Conservation (phyloP, 2,888 invertebrate genomes). For the Drosophila imparisetae region DNA sequence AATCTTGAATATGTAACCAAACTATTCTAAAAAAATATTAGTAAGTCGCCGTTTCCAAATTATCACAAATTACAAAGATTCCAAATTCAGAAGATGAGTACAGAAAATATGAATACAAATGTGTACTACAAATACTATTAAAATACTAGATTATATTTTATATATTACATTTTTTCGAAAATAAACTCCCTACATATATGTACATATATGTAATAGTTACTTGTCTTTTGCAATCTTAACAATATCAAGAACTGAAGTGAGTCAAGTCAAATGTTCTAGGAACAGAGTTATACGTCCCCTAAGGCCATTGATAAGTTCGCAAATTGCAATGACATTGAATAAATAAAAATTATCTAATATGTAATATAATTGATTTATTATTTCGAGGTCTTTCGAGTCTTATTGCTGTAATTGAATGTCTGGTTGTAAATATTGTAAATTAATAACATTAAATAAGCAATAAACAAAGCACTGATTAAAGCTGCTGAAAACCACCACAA, state of each 20-base stretch:
- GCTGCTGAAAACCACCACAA: background rate
- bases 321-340: slow-evolving; percentile 3
- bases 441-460: slow-evolving; percentile 41
- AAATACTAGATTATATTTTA: background rate
- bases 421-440: slow-evolving; percentile 17
- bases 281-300: slow-evolving; percentile 1
- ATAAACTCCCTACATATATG: background rate
- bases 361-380: slow-evolving; percentile 9
- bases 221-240: background rate
- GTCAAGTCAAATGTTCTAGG: slow-evolving; percentile 8
- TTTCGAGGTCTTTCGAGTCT: background rate
- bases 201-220: background rate
- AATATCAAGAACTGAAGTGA: background rate
- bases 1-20: background rate
- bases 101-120: background rate
- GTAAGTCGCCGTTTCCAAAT: background rate
- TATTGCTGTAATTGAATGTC: background rate
- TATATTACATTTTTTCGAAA: background rate
- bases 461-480: slow-evolving; percentile 23
- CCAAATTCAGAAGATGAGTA: background rate
- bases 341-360: slow-evolving; percentile 2
- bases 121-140: background rate
- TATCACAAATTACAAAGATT: background rate
- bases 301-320: slow-evolving; percentile 22
- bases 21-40: background rate